Conservation (phyloP, 2,113 vertebrate species). For the Pomatostomus ruficeps region DNA sequence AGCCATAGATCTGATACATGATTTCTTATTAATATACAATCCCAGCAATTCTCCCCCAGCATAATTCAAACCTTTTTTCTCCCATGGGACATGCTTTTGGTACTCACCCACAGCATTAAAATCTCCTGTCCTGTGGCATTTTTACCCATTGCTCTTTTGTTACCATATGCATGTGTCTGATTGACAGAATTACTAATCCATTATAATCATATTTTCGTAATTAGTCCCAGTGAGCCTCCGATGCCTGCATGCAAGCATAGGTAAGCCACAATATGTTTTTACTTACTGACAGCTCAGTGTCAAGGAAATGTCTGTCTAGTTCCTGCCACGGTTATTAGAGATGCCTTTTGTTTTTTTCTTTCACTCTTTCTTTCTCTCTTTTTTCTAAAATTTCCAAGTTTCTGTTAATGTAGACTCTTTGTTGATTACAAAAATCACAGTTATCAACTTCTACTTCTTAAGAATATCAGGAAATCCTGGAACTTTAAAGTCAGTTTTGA, state of each 20-base stretch:
- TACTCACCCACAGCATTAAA: constrained; percentile 14
- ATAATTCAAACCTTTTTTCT: neutral
- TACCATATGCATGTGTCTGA: constrained; percentile 67
- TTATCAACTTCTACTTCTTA: constrained; percentile 13
- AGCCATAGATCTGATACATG: neutral
- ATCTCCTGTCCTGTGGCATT: constrained; percentile 67
- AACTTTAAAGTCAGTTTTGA: constrained; percentile 60
- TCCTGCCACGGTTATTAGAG: constrained; percentile 39
- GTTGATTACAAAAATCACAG: constrained; percentile 35
- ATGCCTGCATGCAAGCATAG: constrained; percentile 60
- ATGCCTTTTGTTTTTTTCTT: constrained; percentile 23
- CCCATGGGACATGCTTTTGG: neutral
- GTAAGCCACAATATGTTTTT: constrained; percentile 65
- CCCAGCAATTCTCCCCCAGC: neutral
- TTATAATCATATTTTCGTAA: constrained; percentile 77
- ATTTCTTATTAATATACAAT: neutral
- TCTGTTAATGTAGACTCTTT: neutral
- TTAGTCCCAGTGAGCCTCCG: constrained; percentile 71
- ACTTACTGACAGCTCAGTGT: constrained; percentile 64
- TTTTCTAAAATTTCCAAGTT: neutral
- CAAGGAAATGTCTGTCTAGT: constrained; percentile 53
- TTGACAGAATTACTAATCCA: constrained; percentile 79
- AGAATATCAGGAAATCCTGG: neutral
- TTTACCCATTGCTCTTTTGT: constrained; percentile 59
- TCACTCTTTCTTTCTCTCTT: neutral